Evolutionary conservation across 2,888 invertebrate species (phyloP).

Genomic region (Cosmopolites sordidus): DNA sequence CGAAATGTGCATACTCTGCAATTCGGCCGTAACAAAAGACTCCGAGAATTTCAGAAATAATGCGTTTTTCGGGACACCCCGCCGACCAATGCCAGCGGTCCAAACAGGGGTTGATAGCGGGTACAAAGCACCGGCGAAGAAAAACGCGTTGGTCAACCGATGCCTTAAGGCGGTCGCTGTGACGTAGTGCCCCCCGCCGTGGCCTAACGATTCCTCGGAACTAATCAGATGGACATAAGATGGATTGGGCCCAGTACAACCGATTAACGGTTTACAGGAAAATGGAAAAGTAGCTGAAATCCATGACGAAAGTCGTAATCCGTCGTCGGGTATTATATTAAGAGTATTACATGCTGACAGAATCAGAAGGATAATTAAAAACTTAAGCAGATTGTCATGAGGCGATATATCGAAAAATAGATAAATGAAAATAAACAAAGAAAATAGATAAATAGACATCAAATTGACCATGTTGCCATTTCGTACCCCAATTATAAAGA

Average conservation of each 20-base stretch:
- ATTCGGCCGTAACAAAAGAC: slow-evolving; percentile 16
- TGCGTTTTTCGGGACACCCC: slow-evolving; percentile 14
- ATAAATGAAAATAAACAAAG: too few species aligned
- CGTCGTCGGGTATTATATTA: too few species aligned
- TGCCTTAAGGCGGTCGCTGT: slow-evolving; percentile 37
- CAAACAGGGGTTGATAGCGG: slow-evolving; percentile 1
- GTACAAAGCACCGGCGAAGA: slow-evolving; percentile 1
- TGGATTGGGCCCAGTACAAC: slow-evolving; percentile 1
- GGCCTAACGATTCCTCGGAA: slow-evolving; percentile 41
- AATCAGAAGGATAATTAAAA: too few species aligned
- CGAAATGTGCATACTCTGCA: slow-evolving; percentile 19
- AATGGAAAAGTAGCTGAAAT: background rate
- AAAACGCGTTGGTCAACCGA: background rate
- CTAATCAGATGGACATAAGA: slow-evolving; percentile 40
- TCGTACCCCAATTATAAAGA: too few species aligned
- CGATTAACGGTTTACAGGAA: background rate
- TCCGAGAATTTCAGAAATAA: slow-evolving; percentile 17
- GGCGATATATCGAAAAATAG: too few species aligned
- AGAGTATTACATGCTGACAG: too few species aligned
- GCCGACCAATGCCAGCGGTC: slow-evolving; percentile 7
- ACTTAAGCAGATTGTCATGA: too few species aligned
- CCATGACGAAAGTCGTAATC: too few species aligned
- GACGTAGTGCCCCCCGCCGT: slow-evolving; percentile 44
- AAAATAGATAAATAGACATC: too few species aligned
- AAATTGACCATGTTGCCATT: too few species aligned